Conservation (phyloP, 2,113 vertebrate species). For the Semnopithecus entellus region DNA sequence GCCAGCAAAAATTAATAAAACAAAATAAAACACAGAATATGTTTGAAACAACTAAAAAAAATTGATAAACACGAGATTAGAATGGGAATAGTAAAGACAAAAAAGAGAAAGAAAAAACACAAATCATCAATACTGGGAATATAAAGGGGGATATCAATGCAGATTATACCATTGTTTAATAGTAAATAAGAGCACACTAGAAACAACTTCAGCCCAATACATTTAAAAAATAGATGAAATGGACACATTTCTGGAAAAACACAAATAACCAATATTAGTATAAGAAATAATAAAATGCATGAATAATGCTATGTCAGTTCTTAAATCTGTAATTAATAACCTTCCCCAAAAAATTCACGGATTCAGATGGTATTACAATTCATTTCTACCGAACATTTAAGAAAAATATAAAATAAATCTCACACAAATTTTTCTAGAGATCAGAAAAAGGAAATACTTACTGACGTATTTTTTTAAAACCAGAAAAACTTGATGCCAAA, state of each 20-base stretch:
- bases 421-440: not conserved
- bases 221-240: not conserved
- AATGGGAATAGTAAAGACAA: not conserved
- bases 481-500: not conserved
- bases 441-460: not conserved
- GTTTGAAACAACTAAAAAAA: not conserved
- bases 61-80: not conserved
- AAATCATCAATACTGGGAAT: not conserved
- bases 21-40: not conserved
- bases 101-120: not conserved
- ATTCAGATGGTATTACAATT: not conserved
- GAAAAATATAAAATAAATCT: not conserved
- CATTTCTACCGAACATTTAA: not conserved
- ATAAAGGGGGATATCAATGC: not conserved
- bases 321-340: not conserved
- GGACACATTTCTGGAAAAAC: not conserved
- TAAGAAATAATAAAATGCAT: not conserved
- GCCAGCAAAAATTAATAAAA: not conserved
- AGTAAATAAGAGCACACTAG: not conserved
- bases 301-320: not conserved
- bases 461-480: not conserved
- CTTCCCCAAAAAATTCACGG: not conserved
- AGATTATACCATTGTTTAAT: not conserved
- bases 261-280: not conserved
- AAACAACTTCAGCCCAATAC: not conserved